These are phyloP conservation scores for Suillia variegata DNA, from an alignment of 2,888 invertebrate genomes.

Conservation along the genomic window DNA sequence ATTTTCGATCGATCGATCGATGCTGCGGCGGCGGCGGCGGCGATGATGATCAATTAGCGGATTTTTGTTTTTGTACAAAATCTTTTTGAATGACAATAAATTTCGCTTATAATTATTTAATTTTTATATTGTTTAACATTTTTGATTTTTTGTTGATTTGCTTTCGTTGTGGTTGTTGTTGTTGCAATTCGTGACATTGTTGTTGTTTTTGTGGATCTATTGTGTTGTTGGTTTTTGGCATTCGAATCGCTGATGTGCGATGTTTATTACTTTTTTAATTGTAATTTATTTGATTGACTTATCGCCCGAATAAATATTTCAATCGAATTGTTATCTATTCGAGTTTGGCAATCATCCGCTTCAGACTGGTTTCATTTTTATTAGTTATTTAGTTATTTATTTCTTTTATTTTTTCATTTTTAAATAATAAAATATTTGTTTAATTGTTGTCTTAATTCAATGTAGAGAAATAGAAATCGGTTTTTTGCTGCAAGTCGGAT, in stretches of 20 bases:
- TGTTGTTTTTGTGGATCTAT: constrained; percentile 1
- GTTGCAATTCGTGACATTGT: neutral
- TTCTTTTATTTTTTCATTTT: constrained; percentile 24
- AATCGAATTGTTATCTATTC: constrained; percentile 34
- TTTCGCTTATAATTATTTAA: constrained; percentile 43
- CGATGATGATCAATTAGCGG: constrained; percentile 45
- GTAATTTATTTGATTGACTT: constrained; percentile 53
- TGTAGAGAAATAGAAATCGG: neutral
- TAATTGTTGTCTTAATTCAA: neutral
- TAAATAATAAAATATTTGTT: constrained; percentile 3
- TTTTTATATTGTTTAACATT: constrained; percentile 23
- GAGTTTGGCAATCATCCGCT: constrained; percentile 46
- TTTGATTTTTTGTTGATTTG: constrained; percentile 13
- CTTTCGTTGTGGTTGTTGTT: constrained; percentile 7
- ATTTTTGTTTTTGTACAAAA: constrained; percentile 27
- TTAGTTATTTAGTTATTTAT: too few species aligned
- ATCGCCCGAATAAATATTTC: constrained; percentile 45
- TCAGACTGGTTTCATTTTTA: constrained; percentile 15
- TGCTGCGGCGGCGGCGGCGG: neutral
- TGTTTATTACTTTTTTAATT: constrained; percentile 48
- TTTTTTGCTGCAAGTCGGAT: neutral
- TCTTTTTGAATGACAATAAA: constrained; percentile 35
- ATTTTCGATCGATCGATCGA: neutral
- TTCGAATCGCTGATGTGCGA: constrained; percentile 32
- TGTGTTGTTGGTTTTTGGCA: constrained; percentile 17